Conservation (phyloP, 2,797 vertebrate genomes). For the Okamejei kenojei region DNA sequence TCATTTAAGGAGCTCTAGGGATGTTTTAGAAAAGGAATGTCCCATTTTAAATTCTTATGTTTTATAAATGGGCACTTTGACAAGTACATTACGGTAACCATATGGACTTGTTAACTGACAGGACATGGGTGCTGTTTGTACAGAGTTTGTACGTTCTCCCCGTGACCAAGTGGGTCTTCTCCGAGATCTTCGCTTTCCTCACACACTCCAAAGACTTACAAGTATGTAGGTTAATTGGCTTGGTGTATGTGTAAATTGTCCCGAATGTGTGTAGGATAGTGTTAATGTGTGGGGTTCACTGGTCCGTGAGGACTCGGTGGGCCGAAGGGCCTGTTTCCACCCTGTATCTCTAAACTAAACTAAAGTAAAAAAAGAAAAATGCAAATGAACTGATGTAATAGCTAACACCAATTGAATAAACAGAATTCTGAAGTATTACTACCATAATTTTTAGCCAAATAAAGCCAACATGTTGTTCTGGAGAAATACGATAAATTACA, state of each 20-base stretch:
- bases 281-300: too few relatives aligned
- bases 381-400: background rate
- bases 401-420: background rate
- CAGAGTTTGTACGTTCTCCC: too few relatives aligned
- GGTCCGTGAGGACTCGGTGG: too few relatives aligned
- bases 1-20: background rate
- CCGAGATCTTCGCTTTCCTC: too few relatives aligned
- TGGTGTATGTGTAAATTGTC: too few relatives aligned
- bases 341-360: too few relatives aligned
- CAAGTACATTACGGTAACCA: background rate
- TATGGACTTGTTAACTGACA: background rate
- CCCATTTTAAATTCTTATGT: background rate
- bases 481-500: constrained; percentile 19
- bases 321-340: too few relatives aligned
- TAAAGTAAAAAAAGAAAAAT: background rate
- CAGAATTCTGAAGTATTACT: background rate
- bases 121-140: background rate
- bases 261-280: too few relatives aligned
- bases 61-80: background rate
- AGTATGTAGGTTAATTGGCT: too few relatives aligned
- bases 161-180: too few relatives aligned
- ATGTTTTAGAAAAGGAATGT: background rate
- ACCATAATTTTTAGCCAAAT: constrained; percentile 6
- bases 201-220: too few relatives aligned
- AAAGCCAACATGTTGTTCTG: background rate